Conservation (phyloP, 2,888 invertebrate genomes). For the Rotaria socialis region DNA sequence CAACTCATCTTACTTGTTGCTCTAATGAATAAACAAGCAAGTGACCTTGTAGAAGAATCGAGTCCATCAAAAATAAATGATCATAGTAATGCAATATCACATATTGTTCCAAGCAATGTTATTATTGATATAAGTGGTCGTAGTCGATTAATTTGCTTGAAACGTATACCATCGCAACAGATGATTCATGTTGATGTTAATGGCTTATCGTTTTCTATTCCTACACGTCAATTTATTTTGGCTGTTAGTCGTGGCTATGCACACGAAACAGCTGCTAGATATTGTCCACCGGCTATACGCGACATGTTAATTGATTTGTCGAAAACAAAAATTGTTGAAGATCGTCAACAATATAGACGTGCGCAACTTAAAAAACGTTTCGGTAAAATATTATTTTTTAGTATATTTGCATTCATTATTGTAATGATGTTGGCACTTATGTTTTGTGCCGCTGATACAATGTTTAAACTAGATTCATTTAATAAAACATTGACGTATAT, state of each 20-base stretch:
- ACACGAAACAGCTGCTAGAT: not conserved
- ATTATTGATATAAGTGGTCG: constrained; percentile 16
- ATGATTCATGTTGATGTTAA: constrained; percentile 13
- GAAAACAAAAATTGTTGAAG: not conserved
- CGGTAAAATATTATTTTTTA: not conserved
- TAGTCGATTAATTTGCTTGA: not conserved
- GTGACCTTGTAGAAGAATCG: too few relatives aligned
- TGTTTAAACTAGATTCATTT: not conserved
- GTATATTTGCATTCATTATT: not conserved
- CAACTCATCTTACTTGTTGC: not conserved
- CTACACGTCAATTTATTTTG: constrained; percentile 1
- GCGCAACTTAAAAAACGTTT: not conserved
- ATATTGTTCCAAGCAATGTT: not conserved
- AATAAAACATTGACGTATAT: too few relatives aligned
- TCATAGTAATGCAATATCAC: not conserved
- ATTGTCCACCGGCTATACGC: not conserved
- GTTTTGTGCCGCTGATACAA: not conserved
- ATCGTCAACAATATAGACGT: not conserved
- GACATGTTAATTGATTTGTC: constrained; percentile 28
- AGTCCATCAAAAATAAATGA: too few relatives aligned
- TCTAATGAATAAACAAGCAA: constrained; percentile 4
- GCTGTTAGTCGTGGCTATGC: not conserved
- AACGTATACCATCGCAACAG: constrained; percentile 17
- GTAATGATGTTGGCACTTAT: not conserved
- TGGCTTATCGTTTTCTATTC: not conserved